These are phyloP conservation scores for Phalacrocorax aristotelis DNA, from an alignment of 2,113 vertebrate genomes.

Conservation along the genomic window DNA sequence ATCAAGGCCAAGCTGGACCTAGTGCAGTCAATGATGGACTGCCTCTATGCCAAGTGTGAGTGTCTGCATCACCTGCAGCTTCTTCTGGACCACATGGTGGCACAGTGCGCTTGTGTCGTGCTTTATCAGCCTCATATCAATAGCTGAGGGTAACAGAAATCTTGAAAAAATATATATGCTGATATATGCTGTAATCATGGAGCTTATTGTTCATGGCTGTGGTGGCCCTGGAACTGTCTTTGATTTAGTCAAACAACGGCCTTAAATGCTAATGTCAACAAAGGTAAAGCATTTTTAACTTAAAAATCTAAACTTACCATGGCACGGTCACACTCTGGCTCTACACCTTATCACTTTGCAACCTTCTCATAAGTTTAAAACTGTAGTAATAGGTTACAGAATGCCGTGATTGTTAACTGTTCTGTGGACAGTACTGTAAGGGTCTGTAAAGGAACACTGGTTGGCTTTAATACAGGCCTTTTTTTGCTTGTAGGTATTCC, in stretches of 20 bases:
- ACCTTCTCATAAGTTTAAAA: not conserved
- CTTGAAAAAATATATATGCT: not conserved
- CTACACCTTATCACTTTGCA: not conserved
- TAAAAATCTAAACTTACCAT: not conserved
- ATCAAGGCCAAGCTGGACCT: conserved; percentile 98
- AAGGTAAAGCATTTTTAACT: not conserved
- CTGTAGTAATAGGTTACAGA: not conserved
- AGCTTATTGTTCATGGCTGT: not conserved
- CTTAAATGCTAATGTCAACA: not conserved
- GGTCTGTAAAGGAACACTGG: not conserved
- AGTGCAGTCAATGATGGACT: conserved; percentile 99
- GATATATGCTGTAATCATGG: rapidly evolving
- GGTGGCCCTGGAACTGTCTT: not conserved
- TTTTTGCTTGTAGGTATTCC: conserved; percentile 84
- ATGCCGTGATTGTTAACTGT: not conserved
- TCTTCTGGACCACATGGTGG: not conserved
- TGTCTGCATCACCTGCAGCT: not conserved
- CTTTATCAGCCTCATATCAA: not conserved
- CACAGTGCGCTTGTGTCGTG: rapidly evolving
- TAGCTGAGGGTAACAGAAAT: not conserved
- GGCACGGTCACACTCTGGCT: not conserved
- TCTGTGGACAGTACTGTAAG: not conserved
- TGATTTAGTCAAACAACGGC: not conserved
- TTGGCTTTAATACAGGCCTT: not conserved
- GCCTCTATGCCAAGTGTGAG: conserved; percentile 97